These are phyloP conservation scores for Rhinophrynus dorsalis DNA, from an alignment of 2,797 vertebrate genomes.

Conservation along the genomic window DNA sequence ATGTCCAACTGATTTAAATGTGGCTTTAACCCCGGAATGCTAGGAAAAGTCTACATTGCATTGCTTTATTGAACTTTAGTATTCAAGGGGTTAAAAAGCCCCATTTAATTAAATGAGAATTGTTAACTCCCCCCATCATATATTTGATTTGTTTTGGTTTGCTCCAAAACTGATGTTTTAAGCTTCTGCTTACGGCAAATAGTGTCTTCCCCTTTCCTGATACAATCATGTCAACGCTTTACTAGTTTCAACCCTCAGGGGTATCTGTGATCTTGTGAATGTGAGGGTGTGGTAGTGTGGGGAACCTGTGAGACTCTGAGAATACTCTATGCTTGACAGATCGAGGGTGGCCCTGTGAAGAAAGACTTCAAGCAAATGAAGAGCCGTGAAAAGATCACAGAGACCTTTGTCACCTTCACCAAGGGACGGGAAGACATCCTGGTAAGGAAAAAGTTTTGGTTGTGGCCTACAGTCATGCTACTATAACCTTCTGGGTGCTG, in stretches of 20 bases:
- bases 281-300: background rate
- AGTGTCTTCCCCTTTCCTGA: background rate
- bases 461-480: too few relatives aligned
- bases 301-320: background rate
- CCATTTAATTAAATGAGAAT: too few relatives aligned
- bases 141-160: too few relatives aligned
- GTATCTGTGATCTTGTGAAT: background rate
- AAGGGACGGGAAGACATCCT: slow-evolving; percentile 67
- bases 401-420: slow-evolving; percentile 76
- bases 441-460: slow-evolving; percentile 74
- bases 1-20: too few relatives aligned
- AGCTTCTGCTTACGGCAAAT: too few relatives aligned
- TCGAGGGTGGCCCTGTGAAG: slow-evolving; percentile 59
- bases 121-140: too few relatives aligned
- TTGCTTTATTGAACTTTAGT: too few relatives aligned
- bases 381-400: slow-evolving; percentile 70
- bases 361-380: slow-evolving; percentile 78
- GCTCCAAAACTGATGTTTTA: too few relatives aligned
- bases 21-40: too few relatives aligned
- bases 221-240: background rate
- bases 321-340: slow-evolving; percentile 44
- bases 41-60: too few relatives aligned
- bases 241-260: background rate
- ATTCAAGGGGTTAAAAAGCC: too few relatives aligned
- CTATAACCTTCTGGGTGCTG: too few relatives aligned